phyloP scores from a whole-genome alignment of 2,888 invertebrate species.

The Stenchaetothrips biformis region DNA sequence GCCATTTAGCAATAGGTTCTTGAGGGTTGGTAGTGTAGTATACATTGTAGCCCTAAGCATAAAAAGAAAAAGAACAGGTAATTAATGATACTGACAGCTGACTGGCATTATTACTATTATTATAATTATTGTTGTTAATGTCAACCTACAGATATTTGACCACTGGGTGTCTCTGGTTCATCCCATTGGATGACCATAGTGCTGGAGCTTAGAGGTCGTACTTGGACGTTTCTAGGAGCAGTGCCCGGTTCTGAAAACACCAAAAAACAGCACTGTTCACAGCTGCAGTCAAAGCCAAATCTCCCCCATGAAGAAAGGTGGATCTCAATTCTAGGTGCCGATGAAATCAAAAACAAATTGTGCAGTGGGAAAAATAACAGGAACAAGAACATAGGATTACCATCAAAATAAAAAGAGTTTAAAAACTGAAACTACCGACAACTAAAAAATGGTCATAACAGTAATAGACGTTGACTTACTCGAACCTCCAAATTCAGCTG shows the following conservation, averaged over 20 bases:
- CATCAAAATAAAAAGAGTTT: constrained; percentile 18
- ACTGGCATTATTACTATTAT: not conserved
- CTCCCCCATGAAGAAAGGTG: too few species aligned
- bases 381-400: not conserved
- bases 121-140: not conserved
- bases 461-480: constrained; percentile 53
- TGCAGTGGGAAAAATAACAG: constrained; percentile 28
- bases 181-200: constrained; percentile 98
- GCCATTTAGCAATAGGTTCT: constrained; percentile 83
- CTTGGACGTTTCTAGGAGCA: constrained; percentile 90
- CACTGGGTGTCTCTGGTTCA: constrained; percentile 94
- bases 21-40: constrained; percentile 90
- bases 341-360: not conserved
- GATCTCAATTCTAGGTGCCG: too few species aligned
- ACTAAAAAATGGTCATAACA: too few species aligned
- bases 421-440: constrained; percentile 23
- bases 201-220: constrained; percentile 86
- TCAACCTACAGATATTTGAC: constrained; percentile 84
- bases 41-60: constrained; percentile 86
- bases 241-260: constrained; percentile 80
- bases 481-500: constrained; percentile 53
- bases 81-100: not conserved
- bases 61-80: constrained; percentile 20
- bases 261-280: too few species aligned
- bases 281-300: too few species aligned